A percentile compares a stretch with the other conserved stretches of the same genome.
Evolutionary conservation across 2,888 invertebrate species (phyloP).

Genomic region (Drosophila hamatofila): DNA sequence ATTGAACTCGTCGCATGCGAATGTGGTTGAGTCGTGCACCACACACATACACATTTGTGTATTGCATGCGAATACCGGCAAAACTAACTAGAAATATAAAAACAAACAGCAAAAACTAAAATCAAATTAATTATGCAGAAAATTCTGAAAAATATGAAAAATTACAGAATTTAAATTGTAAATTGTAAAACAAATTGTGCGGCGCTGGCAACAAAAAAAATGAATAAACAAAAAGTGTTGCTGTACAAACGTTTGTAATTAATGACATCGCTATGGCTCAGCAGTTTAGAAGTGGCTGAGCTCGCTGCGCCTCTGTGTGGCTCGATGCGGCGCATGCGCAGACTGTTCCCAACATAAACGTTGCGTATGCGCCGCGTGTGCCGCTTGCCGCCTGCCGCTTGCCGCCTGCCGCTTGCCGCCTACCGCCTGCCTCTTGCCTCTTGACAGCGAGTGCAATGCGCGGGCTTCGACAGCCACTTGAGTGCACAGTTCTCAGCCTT

Average conservation of each 20-base stretch:
- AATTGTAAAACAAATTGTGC: conserved; percentile 58
- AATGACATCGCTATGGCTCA: conserved; percentile 72
- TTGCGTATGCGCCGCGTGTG: conserved; percentile 67
- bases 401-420: too few relatives aligned
- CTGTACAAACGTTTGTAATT: conserved; percentile 61
- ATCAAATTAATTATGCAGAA: conserved; percentile 45
- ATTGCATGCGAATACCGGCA: conserved; percentile 38
- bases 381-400: too few relatives aligned
- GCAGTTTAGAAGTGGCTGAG: conserved; percentile 61
- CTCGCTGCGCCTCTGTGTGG: not conserved
- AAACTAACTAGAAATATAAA: not conserved
- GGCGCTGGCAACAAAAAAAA: conserved; percentile 11
- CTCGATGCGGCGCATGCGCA: conserved; percentile 55
- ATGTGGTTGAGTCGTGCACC: conserved; percentile 45
- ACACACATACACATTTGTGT: conserved; percentile 36
- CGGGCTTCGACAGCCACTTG: conserved; percentile 22
- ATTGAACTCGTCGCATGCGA: conserved; percentile 61
- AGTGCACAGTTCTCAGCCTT: conserved; percentile 63
- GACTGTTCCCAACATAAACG: conserved; percentile 59
- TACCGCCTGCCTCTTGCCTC: too few relatives aligned
- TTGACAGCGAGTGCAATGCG: conserved; percentile 10
- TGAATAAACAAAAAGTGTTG: not conserved
- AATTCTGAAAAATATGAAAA: conserved; percentile 34
- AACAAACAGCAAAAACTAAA: conserved; percentile 10
- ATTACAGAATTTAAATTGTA: conserved; percentile 45